A percentile compares a stretch with the other conserved stretches of the same genome.
Evolutionary conservation across 1,140 invertebrate species (phyloP).

Genomic region (Heliconius eleuchia): DNA sequence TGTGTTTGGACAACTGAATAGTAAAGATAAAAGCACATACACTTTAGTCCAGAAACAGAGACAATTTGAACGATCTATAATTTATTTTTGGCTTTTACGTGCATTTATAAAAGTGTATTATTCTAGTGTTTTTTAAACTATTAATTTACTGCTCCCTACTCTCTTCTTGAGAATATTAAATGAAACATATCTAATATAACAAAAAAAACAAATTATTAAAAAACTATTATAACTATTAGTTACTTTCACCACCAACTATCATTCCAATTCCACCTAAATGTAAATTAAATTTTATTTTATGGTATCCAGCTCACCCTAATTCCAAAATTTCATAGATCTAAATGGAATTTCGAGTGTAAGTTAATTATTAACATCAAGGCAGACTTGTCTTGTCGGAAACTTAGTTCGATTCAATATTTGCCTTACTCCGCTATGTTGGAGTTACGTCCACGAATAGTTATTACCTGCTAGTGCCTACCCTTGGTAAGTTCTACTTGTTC

Average conservation of each 20-base stretch:
- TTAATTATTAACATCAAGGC: conserved; percentile 63
- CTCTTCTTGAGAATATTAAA: not conserved
- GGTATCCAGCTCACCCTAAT: not conserved
- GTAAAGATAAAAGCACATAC: too few species aligned
- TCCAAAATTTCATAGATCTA: conserved; percentile 12
- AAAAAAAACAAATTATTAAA: not conserved
- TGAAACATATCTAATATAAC: too few species aligned
- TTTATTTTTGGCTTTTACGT: too few species aligned
- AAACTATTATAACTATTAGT: too few species aligned
- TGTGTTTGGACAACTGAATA: too few species aligned
- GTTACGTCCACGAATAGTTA: conserved; percentile 64
- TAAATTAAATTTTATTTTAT: not conserved
- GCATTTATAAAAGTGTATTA: too few species aligned
- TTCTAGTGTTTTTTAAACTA: too few species aligned
- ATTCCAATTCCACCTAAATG: not conserved
- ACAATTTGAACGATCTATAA: too few species aligned
- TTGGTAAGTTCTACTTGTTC: conserved; percentile 51
- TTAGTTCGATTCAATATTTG: conserved; percentile 66
- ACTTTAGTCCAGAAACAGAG: too few species aligned
- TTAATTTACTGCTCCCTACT: not conserved
- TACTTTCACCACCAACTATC: not conserved
- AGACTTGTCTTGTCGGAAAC: conserved; percentile 58
- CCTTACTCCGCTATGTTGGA: conserved; percentile 58
- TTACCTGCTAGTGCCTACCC: conserved; percentile 50
- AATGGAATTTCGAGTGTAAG: conserved; percentile 44